A percentile compares a stretch with the other conserved stretches of the same genome.
Evolutionary conservation across 2,888 invertebrate genomes (phyloP).

Genomic region (Eugnorisma glareosa): DNA sequence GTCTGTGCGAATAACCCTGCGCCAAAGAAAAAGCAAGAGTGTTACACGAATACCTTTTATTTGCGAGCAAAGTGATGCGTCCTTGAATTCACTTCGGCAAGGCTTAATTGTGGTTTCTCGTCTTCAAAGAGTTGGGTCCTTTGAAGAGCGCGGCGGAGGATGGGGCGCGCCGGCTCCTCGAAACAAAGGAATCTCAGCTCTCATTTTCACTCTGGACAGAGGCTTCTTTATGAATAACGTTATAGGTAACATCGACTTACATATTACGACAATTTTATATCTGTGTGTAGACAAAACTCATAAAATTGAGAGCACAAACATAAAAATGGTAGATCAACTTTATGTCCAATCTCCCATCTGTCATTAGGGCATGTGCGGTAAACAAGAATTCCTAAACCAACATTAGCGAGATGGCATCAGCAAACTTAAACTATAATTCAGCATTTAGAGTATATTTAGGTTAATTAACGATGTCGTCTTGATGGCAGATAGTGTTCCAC

Average conservation of each 20-base stretch:
- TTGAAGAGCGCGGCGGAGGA: conserved; percentile 77
- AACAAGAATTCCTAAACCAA: conserved; percentile 70
- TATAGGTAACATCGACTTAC: conserved; percentile 31
- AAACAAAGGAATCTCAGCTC: conserved; percentile 83
- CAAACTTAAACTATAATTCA: conserved; percentile 63
- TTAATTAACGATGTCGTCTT: conserved; percentile 84
- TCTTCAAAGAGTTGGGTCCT: conserved; percentile 89
- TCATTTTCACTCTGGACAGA: conserved; percentile 79
- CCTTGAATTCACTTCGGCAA: conserved; percentile 87
- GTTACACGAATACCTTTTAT: conserved; percentile 84
- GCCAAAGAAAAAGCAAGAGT: conserved; percentile 84
- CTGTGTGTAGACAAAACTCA: conserved; percentile 37
- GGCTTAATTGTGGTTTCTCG: conserved; percentile 88
- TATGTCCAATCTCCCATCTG: conserved; percentile 60
- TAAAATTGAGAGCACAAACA: conserved; percentile 48
- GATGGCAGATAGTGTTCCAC: conserved; percentile 85
- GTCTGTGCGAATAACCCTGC: conserved; percentile 78
- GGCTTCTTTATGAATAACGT: conserved; percentile 55
- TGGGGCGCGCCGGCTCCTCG: conserved; percentile 71
- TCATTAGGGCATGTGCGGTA: conserved; percentile 52
- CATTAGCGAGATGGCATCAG: conserved; percentile 73
- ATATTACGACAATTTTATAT: conserved; percentile 34
- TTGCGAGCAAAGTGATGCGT: conserved; percentile 82
- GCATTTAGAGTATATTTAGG: conserved; percentile 75
- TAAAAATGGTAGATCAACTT: conserved; percentile 45